Percentiles rank a stretch among this genome's conserved stretches.
These are phyloP conservation scores for Dysmachus trigonus DNA, from an alignment of 2,888 invertebrate genomes.

Conservation along the genomic window DNA sequence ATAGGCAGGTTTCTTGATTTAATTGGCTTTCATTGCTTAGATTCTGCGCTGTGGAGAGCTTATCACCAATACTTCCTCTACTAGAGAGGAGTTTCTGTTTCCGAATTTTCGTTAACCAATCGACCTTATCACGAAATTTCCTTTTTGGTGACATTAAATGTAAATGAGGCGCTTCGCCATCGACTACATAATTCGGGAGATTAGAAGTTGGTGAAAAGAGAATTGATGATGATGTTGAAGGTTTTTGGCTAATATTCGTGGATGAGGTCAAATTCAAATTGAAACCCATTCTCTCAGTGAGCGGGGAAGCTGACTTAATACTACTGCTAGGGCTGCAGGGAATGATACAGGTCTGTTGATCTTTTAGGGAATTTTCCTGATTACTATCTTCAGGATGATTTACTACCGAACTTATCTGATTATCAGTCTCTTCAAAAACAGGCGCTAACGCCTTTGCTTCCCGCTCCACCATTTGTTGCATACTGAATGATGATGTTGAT, in stretches of 20 bases:
- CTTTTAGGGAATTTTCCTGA: slow-evolving; percentile 53
- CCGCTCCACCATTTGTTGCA: not conserved
- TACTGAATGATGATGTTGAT: slow-evolving; percentile 50
- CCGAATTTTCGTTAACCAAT: slow-evolving; percentile 77
- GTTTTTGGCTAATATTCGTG: not conserved
- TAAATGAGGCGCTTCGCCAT: slow-evolving; percentile 81
- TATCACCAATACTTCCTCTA: slow-evolving; percentile 42
- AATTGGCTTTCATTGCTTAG: not conserved
- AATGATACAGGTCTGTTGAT: not conserved
- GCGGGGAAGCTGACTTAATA: slow-evolving; percentile 54
- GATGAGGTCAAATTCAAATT: slow-evolving; percentile 40
- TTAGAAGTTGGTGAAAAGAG: slow-evolving; percentile 73
- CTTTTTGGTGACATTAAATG: slow-evolving; percentile 74
- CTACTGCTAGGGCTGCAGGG: not conserved
- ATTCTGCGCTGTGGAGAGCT: not conserved
- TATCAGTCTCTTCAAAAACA: slow-evolving; percentile 48
- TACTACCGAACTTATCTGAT: slow-evolving; percentile 46
- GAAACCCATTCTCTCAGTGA: slow-evolving; percentile 55
- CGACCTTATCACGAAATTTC: slow-evolving; percentile 70
- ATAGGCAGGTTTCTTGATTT: slow-evolving; percentile 49
- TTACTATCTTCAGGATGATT: slow-evolving; percentile 55
- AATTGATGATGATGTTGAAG: slow-evolving; percentile 53
- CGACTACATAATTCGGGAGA: slow-evolving; percentile 79
- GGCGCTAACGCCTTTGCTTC: slow-evolving; percentile 30
- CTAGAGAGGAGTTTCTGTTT: slow-evolving; percentile 66